Conservation (phyloP, 2,797 vertebrate species). For the Moxostoma hubbsi region DNA sequence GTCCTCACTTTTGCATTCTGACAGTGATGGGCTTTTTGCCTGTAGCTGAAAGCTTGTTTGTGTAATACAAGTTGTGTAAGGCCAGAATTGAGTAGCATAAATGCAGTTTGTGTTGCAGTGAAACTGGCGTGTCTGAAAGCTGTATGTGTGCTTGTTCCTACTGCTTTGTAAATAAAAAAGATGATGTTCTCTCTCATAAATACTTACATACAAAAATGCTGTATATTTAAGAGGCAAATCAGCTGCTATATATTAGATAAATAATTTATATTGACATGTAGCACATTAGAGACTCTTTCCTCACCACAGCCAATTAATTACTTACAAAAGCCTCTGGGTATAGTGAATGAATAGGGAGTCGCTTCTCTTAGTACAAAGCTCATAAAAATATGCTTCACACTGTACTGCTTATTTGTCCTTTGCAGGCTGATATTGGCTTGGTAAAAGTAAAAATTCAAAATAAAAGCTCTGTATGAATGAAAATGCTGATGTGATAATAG, state of each 20-base stretch:
- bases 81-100: neutral
- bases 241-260: constrained; percentile 23
- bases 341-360: constrained; percentile 5
- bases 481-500: constrained; percentile 31
- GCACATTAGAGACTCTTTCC: constrained; percentile 17
- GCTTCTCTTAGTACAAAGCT: constrained; percentile 7
- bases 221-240: constrained; percentile 6
- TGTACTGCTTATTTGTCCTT: constrained; percentile 6
- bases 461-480: constrained; percentile 21
- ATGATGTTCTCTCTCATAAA: constrained; percentile 1
- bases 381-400: constrained; percentile 15
- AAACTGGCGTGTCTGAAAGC: neutral
- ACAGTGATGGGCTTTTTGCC: neutral
- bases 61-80: neutral
- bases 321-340: constrained; percentile 9
- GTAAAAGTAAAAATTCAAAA: neutral
- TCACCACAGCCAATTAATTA: neutral
- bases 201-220: neutral
- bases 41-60: constrained; percentile 30
- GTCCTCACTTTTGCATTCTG: neutral
- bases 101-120: constrained; percentile 1
- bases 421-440: constrained; percentile 17
- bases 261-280: constrained; percentile 24
- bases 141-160: neutral
- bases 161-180: constrained; percentile 5